Conservation (phyloP, 2,113 vertebrate genomes). For the Australoheros scitulus region DNA sequence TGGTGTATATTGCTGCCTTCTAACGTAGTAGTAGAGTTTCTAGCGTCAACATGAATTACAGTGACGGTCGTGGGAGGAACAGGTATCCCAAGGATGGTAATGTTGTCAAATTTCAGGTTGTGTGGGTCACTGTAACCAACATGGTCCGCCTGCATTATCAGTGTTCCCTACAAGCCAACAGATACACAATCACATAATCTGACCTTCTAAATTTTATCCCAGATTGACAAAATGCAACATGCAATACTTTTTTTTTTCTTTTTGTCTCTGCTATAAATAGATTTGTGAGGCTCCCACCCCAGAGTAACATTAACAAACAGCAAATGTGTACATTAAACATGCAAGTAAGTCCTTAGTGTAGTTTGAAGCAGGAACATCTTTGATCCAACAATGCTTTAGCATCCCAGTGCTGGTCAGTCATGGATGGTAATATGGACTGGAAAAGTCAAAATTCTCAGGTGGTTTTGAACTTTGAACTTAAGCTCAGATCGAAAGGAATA, state of each 20-base stretch:
- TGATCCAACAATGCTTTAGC: neutral
- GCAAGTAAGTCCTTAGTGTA: slow-evolving; percentile 11
- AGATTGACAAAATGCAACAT: neutral
- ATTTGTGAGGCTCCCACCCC: neutral
- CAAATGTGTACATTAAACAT: slow-evolving; percentile 31
- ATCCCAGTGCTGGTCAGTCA: slow-evolving; percentile 28
- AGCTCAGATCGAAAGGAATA: slow-evolving; percentile 22
- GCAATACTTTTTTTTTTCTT: neutral
- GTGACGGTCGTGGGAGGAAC: slow-evolving; percentile 26
- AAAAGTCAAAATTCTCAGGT: slow-evolving; percentile 4
- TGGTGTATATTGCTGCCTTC: slow-evolving; percentile 30
- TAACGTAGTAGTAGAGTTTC: accelerated
- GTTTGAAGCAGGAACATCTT: slow-evolving; percentile 24
- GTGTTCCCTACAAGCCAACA: slow-evolving; percentile 73
- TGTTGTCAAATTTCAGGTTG: slow-evolving; percentile 84
- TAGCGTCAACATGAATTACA: slow-evolving; percentile 43
- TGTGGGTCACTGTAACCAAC: slow-evolving; percentile 81
- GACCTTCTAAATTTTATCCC: neutral
- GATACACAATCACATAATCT: neutral
- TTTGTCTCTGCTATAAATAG: neutral
- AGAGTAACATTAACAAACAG: slow-evolving; percentile 9
- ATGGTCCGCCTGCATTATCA: slow-evolving; percentile 72
- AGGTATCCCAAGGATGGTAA: slow-evolving; percentile 84
- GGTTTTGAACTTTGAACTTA: slow-evolving; percentile 34
- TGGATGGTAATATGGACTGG: slow-evolving; percentile 21